A percentile compares a stretch with the other conserved stretches of the same genome.
These are phyloP conservation scores for Lepidochrysops patricia DNA, from an alignment of 2,888 invertebrate genomes.

Conservation along the genomic window DNA sequence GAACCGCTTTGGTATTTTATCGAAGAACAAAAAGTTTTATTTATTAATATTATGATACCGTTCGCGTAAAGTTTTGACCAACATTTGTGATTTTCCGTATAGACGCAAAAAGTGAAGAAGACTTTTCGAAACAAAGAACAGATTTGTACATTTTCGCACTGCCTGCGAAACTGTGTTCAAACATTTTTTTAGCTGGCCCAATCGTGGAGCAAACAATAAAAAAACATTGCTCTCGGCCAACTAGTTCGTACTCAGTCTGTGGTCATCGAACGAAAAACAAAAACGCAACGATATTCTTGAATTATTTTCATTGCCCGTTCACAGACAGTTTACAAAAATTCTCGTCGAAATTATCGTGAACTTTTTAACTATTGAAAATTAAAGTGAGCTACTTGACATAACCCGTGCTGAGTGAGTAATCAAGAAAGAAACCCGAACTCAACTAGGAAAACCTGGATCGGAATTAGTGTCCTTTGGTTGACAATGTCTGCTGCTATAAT, in stretches of 20 bases:
- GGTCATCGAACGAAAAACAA: constrained; percentile 68
- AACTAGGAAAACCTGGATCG: constrained; percentile 51
- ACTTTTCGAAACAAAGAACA: constrained; percentile 71
- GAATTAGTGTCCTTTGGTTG: constrained; percentile 58
- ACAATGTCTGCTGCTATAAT: constrained; percentile 86
- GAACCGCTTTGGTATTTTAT: constrained; percentile 64
- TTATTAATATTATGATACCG: constrained; percentile 41
- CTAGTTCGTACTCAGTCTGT: constrained; percentile 66
- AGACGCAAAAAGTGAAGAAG: constrained; percentile 65
- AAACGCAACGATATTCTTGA: constrained; percentile 57
- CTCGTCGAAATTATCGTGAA: constrained; percentile 53
- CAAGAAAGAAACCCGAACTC: constrained; percentile 46
- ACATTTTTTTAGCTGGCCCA: constrained; percentile 48
- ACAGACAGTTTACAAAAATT: constrained; percentile 55
- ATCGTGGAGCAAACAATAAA: constrained; percentile 45
- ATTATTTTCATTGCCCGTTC: constrained; percentile 46
- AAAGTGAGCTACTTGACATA: constrained; percentile 61
- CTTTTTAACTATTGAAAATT: constrained; percentile 52
- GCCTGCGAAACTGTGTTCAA: constrained; percentile 73
- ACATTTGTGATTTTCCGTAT: constrained; percentile 69
- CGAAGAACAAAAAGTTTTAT: constrained; percentile 53
- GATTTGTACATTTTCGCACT: constrained; percentile 74
- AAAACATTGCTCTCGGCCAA: constrained; percentile 54
- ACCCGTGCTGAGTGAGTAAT: constrained; percentile 64
- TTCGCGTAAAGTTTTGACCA: constrained; percentile 71